Evolutionary conservation across 2,888 invertebrate species (phyloP).

Genomic region (Noctua janthe): DNA sequence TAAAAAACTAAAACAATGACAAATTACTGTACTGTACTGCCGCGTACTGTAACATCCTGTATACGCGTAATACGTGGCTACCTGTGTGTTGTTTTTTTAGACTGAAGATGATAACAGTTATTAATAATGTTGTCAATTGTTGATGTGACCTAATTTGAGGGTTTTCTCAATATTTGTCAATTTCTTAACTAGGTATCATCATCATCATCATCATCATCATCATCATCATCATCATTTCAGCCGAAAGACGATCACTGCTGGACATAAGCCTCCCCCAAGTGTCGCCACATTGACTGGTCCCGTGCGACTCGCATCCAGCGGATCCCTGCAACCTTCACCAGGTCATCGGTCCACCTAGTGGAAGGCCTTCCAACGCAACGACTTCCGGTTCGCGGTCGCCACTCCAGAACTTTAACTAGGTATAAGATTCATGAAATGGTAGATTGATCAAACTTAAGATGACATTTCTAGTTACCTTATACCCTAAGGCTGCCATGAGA

Average conservation of each 20-base stretch:
- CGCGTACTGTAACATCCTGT: slow-evolving; percentile 68
- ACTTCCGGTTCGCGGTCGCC: no score
- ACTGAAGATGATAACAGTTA: slow-evolving; percentile 19
- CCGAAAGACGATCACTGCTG: no score
- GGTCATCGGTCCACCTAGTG: no score
- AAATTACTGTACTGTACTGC: slow-evolving; percentile 63
- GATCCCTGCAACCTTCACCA: no score
- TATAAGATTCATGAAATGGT: background rate
- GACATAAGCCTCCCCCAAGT: no score
- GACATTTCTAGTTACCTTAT: background rate
- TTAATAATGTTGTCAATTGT: slow-evolving; percentile 15
- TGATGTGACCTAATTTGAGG: slow-evolving; percentile 14
- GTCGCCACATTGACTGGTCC: no score
- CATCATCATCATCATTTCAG: no score
- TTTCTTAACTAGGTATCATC: background rate
- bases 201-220: no score
- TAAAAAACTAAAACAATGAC: slow-evolving; percentile 78
- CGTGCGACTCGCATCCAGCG: no score
- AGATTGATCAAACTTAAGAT: no score
- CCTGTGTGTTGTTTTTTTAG: slow-evolving; percentile 43
- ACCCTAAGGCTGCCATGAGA: no score
- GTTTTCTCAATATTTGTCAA: background rate
- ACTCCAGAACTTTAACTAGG: background rate
- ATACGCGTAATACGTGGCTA: slow-evolving; percentile 39
- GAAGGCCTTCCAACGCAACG: no score